phyloP scores from a whole-genome alignment of 2,113 vertebrate genomes.

The Scatophagus argus region DNA sequence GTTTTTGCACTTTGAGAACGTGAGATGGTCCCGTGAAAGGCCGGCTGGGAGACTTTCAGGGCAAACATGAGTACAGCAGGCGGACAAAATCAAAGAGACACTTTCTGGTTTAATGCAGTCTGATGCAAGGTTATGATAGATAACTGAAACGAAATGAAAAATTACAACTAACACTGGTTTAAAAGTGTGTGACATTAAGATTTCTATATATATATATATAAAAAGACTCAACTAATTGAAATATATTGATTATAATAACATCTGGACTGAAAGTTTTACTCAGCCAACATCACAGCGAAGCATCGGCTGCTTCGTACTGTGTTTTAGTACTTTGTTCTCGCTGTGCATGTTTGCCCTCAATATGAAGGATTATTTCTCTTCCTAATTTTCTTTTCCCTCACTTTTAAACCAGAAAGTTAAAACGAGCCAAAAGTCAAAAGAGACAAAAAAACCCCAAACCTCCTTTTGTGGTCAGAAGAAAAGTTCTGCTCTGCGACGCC shows the following conservation, averaged over 20 bases:
- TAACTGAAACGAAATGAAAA: too few relatives aligned
- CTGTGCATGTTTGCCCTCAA: slow-evolving; percentile 10
- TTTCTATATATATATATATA: too few relatives aligned
- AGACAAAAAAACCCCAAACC: not conserved
- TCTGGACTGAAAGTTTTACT: not conserved
- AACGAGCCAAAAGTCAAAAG: not conserved
- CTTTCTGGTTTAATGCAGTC: not conserved
- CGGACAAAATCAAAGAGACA: slow-evolving; percentile 6
- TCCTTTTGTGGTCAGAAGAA: not conserved
- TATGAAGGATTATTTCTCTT: not conserved
- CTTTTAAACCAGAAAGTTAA: slow-evolving; percentile 1
- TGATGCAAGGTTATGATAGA: too few relatives aligned
- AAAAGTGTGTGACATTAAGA: too few relatives aligned
- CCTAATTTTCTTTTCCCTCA: not conserved
- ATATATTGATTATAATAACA: too few relatives aligned
- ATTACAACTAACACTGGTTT: too few relatives aligned
- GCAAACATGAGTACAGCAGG: slow-evolving; percentile 1
- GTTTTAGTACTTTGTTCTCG: not conserved
- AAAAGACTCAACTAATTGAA: too few relatives aligned
- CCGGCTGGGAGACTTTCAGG: not conserved
- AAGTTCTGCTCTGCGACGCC: not conserved
- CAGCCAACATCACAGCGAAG: not conserved
- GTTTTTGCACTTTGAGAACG: slow-evolving; percentile 48
- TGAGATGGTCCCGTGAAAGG: not conserved
- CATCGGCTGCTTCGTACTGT: not conserved